phyloP scores from a whole-genome alignment of 2,888 invertebrate genomes.

The Lepidonotus clava region DNA sequence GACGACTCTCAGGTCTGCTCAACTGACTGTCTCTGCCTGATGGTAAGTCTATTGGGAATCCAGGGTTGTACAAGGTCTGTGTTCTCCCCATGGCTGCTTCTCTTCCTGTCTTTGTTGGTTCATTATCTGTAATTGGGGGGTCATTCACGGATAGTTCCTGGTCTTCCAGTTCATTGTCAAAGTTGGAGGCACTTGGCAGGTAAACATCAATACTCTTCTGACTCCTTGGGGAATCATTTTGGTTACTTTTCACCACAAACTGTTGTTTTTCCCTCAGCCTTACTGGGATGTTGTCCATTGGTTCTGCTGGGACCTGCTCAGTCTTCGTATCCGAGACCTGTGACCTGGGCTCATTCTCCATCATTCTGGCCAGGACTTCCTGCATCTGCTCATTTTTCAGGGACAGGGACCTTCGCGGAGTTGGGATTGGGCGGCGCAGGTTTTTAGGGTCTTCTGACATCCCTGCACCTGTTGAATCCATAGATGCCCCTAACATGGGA shows the following conservation, averaged over 20 bases:
- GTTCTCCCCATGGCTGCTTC: background rate
- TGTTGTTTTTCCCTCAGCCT: background rate
- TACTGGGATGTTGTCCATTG: background rate
- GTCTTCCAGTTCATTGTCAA: background rate
- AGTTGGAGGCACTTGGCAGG: background rate
- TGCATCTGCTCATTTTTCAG: background rate
- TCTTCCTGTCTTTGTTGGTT: background rate
- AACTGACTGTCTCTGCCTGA: background rate
- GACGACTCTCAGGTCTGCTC: background rate
- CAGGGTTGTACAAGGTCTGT: slow-evolving; percentile 15
- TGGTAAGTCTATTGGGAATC: background rate
- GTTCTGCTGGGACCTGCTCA: too few relatives aligned
- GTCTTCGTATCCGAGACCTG: too few relatives aligned
- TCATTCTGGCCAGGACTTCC: background rate
- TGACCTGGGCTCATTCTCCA: background rate
- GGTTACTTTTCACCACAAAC: background rate
- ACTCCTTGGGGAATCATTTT: background rate
- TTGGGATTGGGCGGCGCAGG: slow-evolving; percentile 37
- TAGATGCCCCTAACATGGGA: background rate
- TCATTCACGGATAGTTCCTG: too few relatives aligned
- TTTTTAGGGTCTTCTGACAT: background rate
- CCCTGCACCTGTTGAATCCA: background rate
- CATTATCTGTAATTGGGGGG: too few relatives aligned
- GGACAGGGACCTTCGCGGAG: slow-evolving; percentile 6
- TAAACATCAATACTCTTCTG: background rate